A percentile compares a stretch with the other conserved stretches of the same genome.
phyloP scores from a whole-genome alignment of 1,140 invertebrate genomes.

The Drosophila bocqueti region DNA sequence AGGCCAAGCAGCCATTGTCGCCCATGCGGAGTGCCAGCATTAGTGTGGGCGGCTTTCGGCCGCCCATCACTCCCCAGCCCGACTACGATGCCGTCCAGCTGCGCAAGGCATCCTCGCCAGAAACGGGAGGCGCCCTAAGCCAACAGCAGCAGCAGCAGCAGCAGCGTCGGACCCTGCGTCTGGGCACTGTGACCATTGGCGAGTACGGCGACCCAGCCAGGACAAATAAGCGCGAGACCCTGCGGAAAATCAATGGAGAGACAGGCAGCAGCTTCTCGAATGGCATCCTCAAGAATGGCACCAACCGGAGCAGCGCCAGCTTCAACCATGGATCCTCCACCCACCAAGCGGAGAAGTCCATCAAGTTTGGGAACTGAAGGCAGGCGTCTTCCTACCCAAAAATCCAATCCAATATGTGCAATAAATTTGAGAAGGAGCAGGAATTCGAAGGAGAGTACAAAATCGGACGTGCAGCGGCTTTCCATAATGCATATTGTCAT shows the following conservation, averaged over 20 bases:
- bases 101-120: constrained; percentile 32
- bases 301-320: constrained; percentile 63
- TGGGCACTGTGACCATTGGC: constrained; percentile 89
- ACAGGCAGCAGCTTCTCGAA: constrained; percentile 31
- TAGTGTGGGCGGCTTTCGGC: constrained; percentile 58
- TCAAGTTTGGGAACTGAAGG: constrained; percentile 77
- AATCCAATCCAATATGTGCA: constrained; percentile 63
- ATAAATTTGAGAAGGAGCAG: constrained; percentile 36
- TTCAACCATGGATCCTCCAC: constrained; percentile 37
- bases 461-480: constrained; percentile 31
- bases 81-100: constrained; percentile 86
- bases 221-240: constrained; percentile 84
- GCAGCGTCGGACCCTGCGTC: constrained; percentile 76
- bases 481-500: neutral
- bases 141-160: constrained; percentile 4
- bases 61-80: constrained; percentile 86
- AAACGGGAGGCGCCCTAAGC: constrained; percentile 71
- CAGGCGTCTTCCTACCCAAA: neutral
- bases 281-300: constrained; percentile 80
- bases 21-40: constrained; percentile 66
- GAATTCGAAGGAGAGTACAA: constrained; percentile 39
- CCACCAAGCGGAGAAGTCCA: constrained; percentile 70
- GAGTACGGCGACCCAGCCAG: constrained; percentile 87
- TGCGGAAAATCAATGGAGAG: constrained; percentile 69
- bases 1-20: constrained; percentile 54